A percentile compares a stretch with the other conserved stretches of the same genome.
Conservation (phyloP, 2,797 vertebrate species). For the Tolypeutes matacus region DNA sequence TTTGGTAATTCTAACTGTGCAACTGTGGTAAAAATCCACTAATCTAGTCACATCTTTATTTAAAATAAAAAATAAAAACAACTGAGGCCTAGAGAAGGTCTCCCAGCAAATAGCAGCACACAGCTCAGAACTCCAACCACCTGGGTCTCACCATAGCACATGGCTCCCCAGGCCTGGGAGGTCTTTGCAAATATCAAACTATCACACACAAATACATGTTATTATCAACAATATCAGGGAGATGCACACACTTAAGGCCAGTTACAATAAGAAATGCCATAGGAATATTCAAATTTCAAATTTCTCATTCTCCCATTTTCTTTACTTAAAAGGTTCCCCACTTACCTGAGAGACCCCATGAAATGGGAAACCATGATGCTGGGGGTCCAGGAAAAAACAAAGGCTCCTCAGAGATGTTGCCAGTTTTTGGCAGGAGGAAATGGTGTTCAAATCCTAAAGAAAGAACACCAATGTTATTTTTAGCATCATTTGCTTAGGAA, state of each 20-base stretch:
- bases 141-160: neutral
- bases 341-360: conserved; percentile 73
- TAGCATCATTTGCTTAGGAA: conserved; percentile 53
- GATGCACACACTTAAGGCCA: neutral
- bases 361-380: conserved; percentile 67
- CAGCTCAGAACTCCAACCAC: too few relatives aligned
- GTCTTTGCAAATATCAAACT: neutral
- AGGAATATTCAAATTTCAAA: neutral
- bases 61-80: neutral
- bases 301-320: neutral
- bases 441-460: conserved; percentile 56
- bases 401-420: neutral
- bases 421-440: neutral
- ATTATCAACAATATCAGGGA: neutral
- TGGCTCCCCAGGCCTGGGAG: too few relatives aligned
- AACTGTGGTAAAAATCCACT: neutral
- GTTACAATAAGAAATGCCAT: neutral
- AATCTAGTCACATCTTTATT: neutral
- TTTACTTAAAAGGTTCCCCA: neutral
- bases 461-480: conserved; percentile 55
- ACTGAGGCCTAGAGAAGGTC: neutral
- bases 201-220: fast-evolving
- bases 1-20: neutral
- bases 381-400: neutral
- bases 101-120: neutral